Conservation (phyloP, 2,797 vertebrate genomes). For the Muscicapa striata region DNA sequence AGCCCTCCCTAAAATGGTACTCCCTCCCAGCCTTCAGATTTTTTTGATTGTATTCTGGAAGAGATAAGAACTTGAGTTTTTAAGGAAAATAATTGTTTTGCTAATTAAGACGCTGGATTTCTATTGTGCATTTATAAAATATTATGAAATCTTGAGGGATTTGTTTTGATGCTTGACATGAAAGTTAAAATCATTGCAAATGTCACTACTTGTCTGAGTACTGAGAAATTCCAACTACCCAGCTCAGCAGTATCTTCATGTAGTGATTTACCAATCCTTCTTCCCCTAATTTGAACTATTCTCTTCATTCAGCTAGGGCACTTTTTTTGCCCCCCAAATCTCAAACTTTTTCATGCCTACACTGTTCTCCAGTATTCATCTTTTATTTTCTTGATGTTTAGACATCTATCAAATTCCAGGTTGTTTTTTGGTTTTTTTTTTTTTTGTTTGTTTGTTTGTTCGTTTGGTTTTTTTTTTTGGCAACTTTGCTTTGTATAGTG, state of each 20-base stretch:
- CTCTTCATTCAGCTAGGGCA: not conserved
- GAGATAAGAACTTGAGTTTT: not conserved
- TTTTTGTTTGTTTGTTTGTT: too few species aligned
- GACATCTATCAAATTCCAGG: not conserved
- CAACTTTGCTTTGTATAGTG: not conserved
- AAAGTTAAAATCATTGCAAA: not conserved
- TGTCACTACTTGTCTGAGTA: not conserved
- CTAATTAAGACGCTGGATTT: not conserved
- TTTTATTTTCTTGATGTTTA: not conserved
- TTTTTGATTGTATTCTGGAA: not conserved
- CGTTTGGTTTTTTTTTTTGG: not conserved
- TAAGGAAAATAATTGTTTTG: not conserved
- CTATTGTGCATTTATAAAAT: not conserved
- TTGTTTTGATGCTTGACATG: not conserved
- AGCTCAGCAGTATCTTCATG: not conserved
- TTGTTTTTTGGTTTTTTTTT: too few species aligned
- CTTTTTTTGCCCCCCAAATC: fast-evolving
- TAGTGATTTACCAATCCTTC: not conserved
- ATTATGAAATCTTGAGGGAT: not conserved
- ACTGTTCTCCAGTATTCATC: not conserved
- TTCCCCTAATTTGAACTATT: not conserved
- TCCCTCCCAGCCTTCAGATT: not conserved
- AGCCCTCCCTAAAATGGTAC: not conserved
- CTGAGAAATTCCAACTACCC: not conserved
- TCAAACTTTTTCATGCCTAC: not conserved